A percentile compares a stretch with the other conserved stretches of the same genome.
These are phyloP conservation scores for Syrphus vitripennis DNA, from an alignment of 2,888 invertebrate genomes.

Conservation along the genomic window DNA sequence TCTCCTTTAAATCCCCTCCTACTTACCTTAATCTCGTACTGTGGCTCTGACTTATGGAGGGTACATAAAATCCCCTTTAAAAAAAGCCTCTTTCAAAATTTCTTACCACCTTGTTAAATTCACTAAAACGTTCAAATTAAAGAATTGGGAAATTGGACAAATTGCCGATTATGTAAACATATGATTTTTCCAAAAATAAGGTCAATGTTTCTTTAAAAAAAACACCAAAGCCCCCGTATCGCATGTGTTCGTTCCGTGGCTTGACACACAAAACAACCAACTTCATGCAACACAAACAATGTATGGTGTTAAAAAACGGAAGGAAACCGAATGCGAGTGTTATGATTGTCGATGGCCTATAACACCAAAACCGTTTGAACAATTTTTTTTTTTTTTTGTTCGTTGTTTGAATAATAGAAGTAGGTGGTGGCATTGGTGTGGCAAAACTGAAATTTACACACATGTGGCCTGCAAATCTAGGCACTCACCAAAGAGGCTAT, in stretches of 20 bases:
- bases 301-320: slow-evolving; percentile 23
- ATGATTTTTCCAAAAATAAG: slow-evolving; percentile 32
- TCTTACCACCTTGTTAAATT: not conserved
- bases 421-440: slow-evolving; percentile 29
- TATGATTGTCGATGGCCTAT: slow-evolving; percentile 45
- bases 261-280: slow-evolving; percentile 23
- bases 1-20: too few relatives aligned
- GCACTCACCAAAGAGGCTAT: slow-evolving; percentile 20
- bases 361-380: slow-evolving; percentile 9
- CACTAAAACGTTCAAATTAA: not conserved
- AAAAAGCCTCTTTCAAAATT: too few relatives aligned
- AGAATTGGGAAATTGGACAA: not conserved
- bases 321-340: slow-evolving; percentile 36
- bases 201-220: slow-evolving; percentile 44
- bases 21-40: too few relatives aligned
- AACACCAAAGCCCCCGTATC: not conserved
- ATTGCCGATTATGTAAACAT: not conserved
- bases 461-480: slow-evolving; percentile 20
- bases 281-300: not conserved
- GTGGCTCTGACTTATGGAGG: too few relatives aligned
- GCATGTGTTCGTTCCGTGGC: slow-evolving; percentile 45
- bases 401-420: slow-evolving; percentile 26
- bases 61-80: too few relatives aligned
- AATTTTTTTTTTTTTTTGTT: not conserved
- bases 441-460: slow-evolving; percentile 43